A percentile compares a stretch with the other conserved stretches of the same genome.
These are phyloP conservation scores for Bolborhynchus lineola DNA, from an alignment of 2,113 vertebrate genomes.

Conservation along the genomic window DNA sequence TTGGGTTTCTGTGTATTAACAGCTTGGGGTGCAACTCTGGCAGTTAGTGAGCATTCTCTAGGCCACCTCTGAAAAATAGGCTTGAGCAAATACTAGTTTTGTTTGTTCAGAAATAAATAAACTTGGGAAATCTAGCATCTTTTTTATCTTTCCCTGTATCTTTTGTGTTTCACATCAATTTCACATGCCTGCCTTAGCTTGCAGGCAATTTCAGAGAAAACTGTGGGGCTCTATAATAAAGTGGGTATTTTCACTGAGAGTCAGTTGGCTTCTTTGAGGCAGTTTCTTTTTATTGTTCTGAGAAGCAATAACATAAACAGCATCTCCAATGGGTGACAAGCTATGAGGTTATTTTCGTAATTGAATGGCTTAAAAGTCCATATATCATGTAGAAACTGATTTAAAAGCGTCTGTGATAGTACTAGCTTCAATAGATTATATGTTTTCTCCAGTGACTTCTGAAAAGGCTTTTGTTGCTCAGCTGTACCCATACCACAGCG, in stretches of 20 bases:
- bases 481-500: not conserved
- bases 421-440: not conserved
- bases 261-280: not conserved
- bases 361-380: not conserved
- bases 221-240: not conserved
- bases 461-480: not conserved
- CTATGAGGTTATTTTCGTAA: not conserved
- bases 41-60: not conserved
- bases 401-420: not conserved
- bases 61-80: not conserved
- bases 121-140: not conserved
- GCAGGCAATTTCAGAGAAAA: not conserved
- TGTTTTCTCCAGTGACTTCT: not conserved
- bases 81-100: not conserved
- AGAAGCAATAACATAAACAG: not conserved
- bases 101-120: not conserved
- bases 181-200: not conserved
- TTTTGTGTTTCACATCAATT: not conserved
- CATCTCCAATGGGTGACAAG: not conserved
- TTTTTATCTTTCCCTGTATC: rapidly evolving
- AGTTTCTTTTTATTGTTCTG: not conserved
- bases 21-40: not conserved
- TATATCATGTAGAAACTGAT: rapidly evolving
- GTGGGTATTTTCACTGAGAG: not conserved
- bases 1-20: not conserved